Base-by-base conservation (phyloP, 2,797 vertebrate species). In the Bufotes viridis region DNA sequence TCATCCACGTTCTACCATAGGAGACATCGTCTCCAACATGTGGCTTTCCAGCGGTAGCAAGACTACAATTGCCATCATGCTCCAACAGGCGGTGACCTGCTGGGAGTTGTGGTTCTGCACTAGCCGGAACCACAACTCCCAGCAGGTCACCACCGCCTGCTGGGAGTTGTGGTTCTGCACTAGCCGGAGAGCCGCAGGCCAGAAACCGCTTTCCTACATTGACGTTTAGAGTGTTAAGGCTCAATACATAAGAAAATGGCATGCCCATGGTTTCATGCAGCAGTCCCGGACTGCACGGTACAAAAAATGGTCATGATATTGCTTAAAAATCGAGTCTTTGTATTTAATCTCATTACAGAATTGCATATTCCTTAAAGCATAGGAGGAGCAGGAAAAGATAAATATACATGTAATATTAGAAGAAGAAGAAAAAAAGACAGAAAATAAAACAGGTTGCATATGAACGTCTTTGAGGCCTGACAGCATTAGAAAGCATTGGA, bases 281-380 rank as follows among this genome's bases (percentile, higher is more conserved):
- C 4, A 51, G 22, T 58, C 53, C 26, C 26, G 14, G 15, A 22
- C 67, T 22, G 55, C 55, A 84, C 57, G n/a, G 29, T 51, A 24
- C 24, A 72, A 57, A 42, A 55, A 34, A 7, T 17, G 5, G 10
- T 34, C 18, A 84, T 13, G 55, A 75, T 85, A 85, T 85, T 85
- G 83, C 83, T 85, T 85, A 51, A 49, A 84, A 84, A n/a, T 6
- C 29, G 55, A 63, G 60, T 67, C 61, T 15, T 60, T 61, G 20
- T 85, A 76, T 60, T 60, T 26, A 53, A 76, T 49, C 34, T 60
- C 24, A 60, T 80, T 87, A 63, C 79, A 82, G 24, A 82, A 82
- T 82, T 87, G 86, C 86, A 87, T 87, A 87, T 82, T 82, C 57
- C 58, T 51, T 61, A 63, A 76, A 87, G 29, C 49, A n/a, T 57